A percentile compares a stretch with the other conserved stretches of the same genome.
Conservation (phyloP, 2,888 invertebrate genomes). For the Drosophila putrida region DNA sequence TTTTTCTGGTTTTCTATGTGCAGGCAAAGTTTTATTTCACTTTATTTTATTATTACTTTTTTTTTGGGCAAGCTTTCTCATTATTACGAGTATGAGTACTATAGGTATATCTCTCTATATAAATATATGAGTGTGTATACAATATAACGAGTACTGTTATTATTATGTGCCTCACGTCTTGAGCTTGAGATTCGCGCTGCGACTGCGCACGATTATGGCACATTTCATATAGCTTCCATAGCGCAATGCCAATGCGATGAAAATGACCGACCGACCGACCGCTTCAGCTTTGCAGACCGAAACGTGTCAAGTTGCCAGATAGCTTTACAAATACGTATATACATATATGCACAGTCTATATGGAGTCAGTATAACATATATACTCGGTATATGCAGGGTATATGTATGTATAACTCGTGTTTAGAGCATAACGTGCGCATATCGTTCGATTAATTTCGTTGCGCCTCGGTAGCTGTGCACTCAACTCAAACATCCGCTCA, state of each 20-base stretch:
- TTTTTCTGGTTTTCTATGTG: conserved; percentile 41
- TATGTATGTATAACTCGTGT: conserved; percentile 44
- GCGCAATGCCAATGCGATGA: conserved; percentile 55
- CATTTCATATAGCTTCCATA: conserved; percentile 65
- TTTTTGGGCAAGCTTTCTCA: conserved; percentile 67
- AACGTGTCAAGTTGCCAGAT: conserved; percentile 79
- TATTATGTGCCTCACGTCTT: conserved; percentile 78
- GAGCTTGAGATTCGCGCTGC: conserved; percentile 69
- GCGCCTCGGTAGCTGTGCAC: conserved; percentile 80
- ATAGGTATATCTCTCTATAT: conserved; percentile 21
- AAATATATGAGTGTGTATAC: conserved; percentile 19
- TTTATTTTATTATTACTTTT: conserved; percentile 21
- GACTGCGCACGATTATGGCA: conserved; percentile 80
- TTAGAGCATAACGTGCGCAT: conserved; percentile 68
- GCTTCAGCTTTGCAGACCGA: conserved; percentile 61
- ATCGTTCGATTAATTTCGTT: conserved; percentile 77
- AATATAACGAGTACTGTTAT: conserved; percentile 61
- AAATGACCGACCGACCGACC: conserved; percentile 47
- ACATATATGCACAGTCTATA: conserved; percentile 1
- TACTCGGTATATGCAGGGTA: conserved; percentile 13
- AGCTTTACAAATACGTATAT: conserved; percentile 33
- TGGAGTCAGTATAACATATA: not conserved
- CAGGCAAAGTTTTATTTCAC: conserved; percentile 33
- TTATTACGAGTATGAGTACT: conserved; percentile 48
- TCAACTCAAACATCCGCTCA: conserved; percentile 78